phyloP scores from a whole-genome alignment of 2,888 invertebrate genomes.

The Parnassius smintheus region DNA sequence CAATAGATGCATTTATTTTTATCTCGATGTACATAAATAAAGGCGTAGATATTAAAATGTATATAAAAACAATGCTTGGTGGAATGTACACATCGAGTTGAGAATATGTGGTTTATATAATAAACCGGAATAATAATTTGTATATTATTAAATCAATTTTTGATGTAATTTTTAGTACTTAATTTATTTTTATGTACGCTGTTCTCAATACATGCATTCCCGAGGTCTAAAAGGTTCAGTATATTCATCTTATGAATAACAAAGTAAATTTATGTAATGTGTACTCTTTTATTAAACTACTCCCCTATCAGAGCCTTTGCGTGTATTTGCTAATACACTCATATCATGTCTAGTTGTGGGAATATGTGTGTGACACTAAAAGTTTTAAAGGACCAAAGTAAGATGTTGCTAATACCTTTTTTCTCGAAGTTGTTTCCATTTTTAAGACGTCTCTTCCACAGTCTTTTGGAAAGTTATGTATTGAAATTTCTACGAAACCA shows the following conservation, averaged over 20 bases:
- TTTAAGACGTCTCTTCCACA: too few relatives aligned
- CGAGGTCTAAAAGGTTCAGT: conserved; percentile 68
- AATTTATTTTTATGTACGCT: conserved; percentile 72
- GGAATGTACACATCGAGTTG: conserved; percentile 54
- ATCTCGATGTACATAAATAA: conserved; percentile 40
- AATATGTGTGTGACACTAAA: too few relatives aligned
- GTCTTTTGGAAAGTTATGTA: too few relatives aligned
- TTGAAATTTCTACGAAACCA: too few relatives aligned
- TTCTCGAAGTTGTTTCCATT: too few relatives aligned
- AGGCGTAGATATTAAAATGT: conserved; percentile 39
- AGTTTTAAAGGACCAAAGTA: too few relatives aligned
- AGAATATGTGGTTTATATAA: conserved; percentile 63
- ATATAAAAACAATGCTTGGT: conserved; percentile 53
- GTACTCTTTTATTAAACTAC: conserved; percentile 32
- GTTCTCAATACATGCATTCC: conserved; percentile 72
- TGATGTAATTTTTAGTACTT: conserved; percentile 64
- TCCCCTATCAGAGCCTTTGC: too few relatives aligned
- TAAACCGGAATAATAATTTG: conserved; percentile 62
- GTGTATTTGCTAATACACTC: too few relatives aligned
- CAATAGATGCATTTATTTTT: conserved; percentile 57
- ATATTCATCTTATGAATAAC: conserved; percentile 65
- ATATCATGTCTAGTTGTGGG: too few relatives aligned
- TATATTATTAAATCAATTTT: conserved; percentile 57
- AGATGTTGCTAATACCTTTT: too few relatives aligned
- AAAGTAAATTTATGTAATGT: conserved; percentile 62